Evolutionary conservation across 2,113 vertebrate species (phyloP), one percentile per base, ranked within the genome.

Genomic region (Copsychus sechellarum): DNA sequence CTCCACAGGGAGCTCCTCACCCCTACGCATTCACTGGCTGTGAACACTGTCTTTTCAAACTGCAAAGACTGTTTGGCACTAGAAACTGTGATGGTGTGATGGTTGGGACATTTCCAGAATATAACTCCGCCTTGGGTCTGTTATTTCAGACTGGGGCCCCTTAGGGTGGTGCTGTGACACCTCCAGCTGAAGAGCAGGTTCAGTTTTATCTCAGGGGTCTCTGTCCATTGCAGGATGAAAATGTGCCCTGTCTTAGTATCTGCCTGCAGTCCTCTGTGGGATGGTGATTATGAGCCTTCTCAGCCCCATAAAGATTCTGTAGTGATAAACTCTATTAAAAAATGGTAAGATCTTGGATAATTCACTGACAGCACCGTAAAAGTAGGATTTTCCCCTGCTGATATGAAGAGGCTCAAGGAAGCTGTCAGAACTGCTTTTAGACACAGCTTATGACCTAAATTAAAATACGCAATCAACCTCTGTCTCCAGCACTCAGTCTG

Each of bases 81-180:
- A 67, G 23, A 66, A 81, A 26, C 24, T 7, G 5, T 20, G 22
- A 23, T 15, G 34, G 18, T 61, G 73, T 78, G 26, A 67, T 20
- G 23, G 12, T 1, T 65, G n/a, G 24, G 31, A 25, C 28, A 66
- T 86, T 92, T 56, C 45, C 0, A 0, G 36, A 10, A 5, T 12
- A 7, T 43, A 79, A 48, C 4, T 8, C 40, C 2, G 3, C 23
- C 24, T 34, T 33, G 47, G 31, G 20, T 69, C 45, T 83, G 12
- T 56, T 64, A 40, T 26, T 76, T 83, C 54, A 86, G 54, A 25
- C 17, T 77, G 38, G 31, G 25, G 22, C 28, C 36, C 25, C 28
- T 64, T 29, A 47, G 33, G 28, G 43, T 64, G 48, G 5, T 85
- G 73, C 51, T 87, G 5, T 58, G 88, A 65, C 36, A 42, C 17